Percentiles rank a stretch among this genome's conserved stretches.
phyloP scores from a whole-genome alignment of 1,140 invertebrate genomes.

The Mizuhopecten yessoensis region DNA sequence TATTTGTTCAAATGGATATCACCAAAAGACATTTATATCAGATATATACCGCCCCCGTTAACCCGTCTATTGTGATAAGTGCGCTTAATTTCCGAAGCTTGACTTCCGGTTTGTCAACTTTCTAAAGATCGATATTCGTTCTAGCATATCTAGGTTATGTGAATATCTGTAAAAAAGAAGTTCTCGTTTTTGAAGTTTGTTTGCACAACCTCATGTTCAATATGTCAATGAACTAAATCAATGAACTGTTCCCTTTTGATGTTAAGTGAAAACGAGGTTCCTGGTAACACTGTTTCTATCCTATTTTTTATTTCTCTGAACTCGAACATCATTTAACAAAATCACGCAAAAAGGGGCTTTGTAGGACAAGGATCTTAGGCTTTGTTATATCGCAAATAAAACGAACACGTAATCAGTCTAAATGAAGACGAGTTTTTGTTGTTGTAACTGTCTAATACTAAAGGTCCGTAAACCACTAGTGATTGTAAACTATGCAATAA shows the following conservation, averaged over 20 bases:
- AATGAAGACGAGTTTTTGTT: no score
- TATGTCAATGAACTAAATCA: neutral
- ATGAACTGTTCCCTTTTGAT: neutral
- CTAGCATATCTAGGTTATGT: neutral
- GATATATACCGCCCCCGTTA: neutral
- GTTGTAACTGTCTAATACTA: no score
- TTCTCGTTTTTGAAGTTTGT: conserved; percentile 4
- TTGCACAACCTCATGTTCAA: neutral
- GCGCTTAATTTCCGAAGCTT: neutral
- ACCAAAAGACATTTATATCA: neutral
- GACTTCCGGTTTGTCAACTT: conserved; percentile 13
- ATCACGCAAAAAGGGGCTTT: no score
- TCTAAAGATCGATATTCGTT: neutral
- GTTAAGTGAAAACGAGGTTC: neutral
- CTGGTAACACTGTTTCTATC: neutral
- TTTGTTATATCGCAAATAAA: no score
- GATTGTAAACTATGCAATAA: no score
- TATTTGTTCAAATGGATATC: neutral
- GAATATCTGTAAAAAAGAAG: neutral
- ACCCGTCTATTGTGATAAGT: neutral
- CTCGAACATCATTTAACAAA: no score
- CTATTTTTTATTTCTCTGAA: neutral
- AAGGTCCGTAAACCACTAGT: no score
- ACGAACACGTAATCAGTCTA: no score
- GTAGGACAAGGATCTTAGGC: no score